Percentiles rank a stretch among this genome's conserved stretches.
Evolutionary conservation across 2,797 vertebrate genomes (phyloP).

Genomic region (Tenualosa thibaudeaui): DNA sequence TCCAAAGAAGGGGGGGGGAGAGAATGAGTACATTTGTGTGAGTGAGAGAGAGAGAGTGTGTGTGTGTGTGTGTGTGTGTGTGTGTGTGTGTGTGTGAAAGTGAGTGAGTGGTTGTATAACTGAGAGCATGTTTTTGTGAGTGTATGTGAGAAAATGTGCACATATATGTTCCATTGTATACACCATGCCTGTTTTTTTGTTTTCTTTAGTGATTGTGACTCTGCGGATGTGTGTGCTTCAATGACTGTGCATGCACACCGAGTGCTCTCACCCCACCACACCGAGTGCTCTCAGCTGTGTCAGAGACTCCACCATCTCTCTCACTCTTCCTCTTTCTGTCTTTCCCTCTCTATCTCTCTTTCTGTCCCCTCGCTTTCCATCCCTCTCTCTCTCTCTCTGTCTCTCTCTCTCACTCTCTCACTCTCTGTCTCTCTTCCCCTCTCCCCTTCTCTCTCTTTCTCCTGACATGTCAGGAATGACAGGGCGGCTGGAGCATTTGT

Average conservation of each 20-base stretch:
- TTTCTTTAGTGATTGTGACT: neutral
- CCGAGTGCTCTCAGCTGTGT: conserved; percentile 59
- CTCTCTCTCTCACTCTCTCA: no score
- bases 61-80: neutral
- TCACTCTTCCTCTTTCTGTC: conserved; percentile 19
- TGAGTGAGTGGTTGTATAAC: neutral
- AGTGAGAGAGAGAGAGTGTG: no score
- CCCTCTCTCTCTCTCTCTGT: no score
- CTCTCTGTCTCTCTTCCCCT: no score
- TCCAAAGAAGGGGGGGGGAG: no score
- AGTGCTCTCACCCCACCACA: conserved; percentile 51
- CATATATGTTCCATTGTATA: neutral
- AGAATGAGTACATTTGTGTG: neutral
- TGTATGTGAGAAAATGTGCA: conserved; percentile 15
- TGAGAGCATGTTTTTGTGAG: conserved; percentile 3
- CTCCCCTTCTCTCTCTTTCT: neutral
- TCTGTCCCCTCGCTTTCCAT: no score
- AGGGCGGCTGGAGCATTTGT: conserved; percentile 65
- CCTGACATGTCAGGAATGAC: neutral
- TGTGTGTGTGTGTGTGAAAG: conserved; percentile 4
- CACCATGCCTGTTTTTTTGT: neutral
- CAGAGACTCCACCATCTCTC: conserved; percentile 49
- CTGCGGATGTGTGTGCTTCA: neutral
- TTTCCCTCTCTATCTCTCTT: no score
- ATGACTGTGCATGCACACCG: neutral